Base-by-base conservation (phyloP, 1,140 invertebrate species). In the Aphaenogaster ashmeadi region DNA sequence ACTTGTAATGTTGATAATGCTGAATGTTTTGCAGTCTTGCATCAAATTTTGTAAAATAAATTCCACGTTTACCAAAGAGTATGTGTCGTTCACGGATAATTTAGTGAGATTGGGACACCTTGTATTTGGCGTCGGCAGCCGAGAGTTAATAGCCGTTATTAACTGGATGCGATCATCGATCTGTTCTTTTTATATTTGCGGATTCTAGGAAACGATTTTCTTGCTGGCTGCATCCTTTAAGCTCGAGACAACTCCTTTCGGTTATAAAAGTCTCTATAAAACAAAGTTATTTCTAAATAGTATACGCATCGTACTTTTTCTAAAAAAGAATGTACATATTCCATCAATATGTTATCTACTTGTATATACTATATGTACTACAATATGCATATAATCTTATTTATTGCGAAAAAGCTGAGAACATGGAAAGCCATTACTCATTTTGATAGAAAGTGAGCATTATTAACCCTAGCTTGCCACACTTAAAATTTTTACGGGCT, bases 151-250 rank as follows among this genome's bases (percentile, higher is more conserved):
- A 87, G 89, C 88, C 79, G 62, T 88, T 88, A 89, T 90, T 89
- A 88, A 89, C 86, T 66, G 78, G 50, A 90, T 83, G 74, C 79
- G 79, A 75, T 88, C 41, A 33, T 41, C 69, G 44, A 64, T 66
- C 84, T 85, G 50, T 87, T 89, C 79, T 71, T 44, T 75, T 75
- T 86, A 85, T 88, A 88, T 86, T 89, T 72, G 85, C 67, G 60
- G 87, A 90, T 90, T 90, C 85, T 80, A 69, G 79, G 88, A 89
- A 87, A 44, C 88, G 21, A 87, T 87, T 60, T 72, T 90, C 83
- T 60, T 56, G 72, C 74, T 84, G 18, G 1, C 72, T 72, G 13
- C 15, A 52, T 18, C 21, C 56, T 41, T 50, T 18, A 21, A 66
- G 13, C 18, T 83, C 54, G 44, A 74, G 38, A 21, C 5, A 44